Evolutionary conservation across 2,888 invertebrate species (phyloP).

Genomic region (Perizoma flavofasciatum): DNA sequence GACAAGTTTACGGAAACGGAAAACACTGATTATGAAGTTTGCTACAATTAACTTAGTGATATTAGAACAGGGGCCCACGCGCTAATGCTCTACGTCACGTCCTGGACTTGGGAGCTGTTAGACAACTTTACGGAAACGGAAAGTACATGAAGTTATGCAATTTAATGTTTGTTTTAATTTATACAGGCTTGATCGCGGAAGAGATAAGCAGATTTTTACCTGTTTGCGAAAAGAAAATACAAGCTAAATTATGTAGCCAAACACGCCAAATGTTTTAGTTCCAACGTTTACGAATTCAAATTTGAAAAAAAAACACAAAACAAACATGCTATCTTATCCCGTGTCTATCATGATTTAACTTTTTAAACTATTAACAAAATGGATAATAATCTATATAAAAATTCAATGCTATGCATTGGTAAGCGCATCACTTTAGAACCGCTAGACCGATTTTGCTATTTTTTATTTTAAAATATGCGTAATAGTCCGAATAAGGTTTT

Average conservation of each 20-base stretch:
- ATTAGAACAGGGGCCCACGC: slow-evolving; percentile 22
- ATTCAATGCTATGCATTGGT: too few species aligned
- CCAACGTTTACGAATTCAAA: too few species aligned
- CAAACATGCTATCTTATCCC: too few species aligned
- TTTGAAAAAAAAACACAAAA: too few species aligned
- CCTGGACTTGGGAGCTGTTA: slow-evolving; percentile 5
- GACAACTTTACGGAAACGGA: slow-evolving; percentile 21
- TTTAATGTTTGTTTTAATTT: slow-evolving; percentile 14
- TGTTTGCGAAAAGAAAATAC: slow-evolving; percentile 6
- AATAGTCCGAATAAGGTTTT: too few species aligned
- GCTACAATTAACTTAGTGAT: neutral
- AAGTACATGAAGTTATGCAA: slow-evolving; percentile 19
- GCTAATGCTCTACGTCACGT: slow-evolving; percentile 13
- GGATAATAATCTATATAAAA: too few species aligned
- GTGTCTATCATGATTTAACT: too few species aligned
- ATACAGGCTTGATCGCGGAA: slow-evolving; percentile 6
- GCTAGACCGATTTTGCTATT: too few species aligned
- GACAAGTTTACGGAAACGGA: slow-evolving; percentile 19
- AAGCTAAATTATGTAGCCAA: neutral
- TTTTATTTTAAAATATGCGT: too few species aligned
- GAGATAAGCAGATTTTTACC: slow-evolving; percentile 6
- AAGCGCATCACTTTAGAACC: too few species aligned
- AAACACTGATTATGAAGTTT: neutral
- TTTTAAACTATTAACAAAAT: too few species aligned
- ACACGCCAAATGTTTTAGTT: too few species aligned